Evolutionary conservation across 2,888 invertebrate genomes (phyloP).

Genomic region (Allolobophora icterica): DNA sequence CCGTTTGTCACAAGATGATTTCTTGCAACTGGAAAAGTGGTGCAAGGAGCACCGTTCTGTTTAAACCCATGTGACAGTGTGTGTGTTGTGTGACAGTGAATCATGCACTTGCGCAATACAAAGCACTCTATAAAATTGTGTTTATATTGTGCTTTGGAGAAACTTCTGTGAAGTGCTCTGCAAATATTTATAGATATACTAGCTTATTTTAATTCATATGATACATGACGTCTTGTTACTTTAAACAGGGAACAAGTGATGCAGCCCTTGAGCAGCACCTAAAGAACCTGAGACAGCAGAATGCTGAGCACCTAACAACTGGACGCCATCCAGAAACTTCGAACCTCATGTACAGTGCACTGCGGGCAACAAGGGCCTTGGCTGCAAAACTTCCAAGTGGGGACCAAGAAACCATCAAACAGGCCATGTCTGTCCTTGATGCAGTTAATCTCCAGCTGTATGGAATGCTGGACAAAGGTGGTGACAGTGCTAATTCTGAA

Average conservation of each 20-base stretch:
- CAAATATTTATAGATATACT: not conserved
- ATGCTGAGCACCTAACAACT: conserved; percentile 25
- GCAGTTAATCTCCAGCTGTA: conserved; percentile 30
- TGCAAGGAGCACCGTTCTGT: not conserved
- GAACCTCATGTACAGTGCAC: conserved; percentile 19
- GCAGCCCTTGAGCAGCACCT: not conserved
- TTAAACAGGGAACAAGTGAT: conserved; percentile 9
- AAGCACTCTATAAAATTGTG: too few relatives aligned
- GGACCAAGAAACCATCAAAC: conserved; percentile 21
- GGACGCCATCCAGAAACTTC: conserved; percentile 1
- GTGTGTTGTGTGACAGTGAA: not conserved
- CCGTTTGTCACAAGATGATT: not conserved
- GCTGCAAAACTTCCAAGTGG: not conserved
- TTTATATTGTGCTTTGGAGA: too few relatives aligned
- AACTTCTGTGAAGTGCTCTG: not conserved
- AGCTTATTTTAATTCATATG: not conserved
- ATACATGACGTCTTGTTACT: not conserved
- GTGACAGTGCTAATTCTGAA: not conserved
- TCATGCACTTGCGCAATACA: not conserved
- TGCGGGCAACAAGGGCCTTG: not conserved
- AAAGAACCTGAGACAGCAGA: conserved; percentile 23
- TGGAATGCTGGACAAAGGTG: conserved; percentile 30
- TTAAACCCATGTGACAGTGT: not conserved
- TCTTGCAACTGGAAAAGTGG: not conserved
- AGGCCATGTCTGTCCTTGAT: conserved; percentile 29